A percentile compares a stretch with the other conserved stretches of the same genome.
Evolutionary conservation across 2,113 vertebrate genomes (phyloP).

Genomic region (Phainopepla nitens): DNA sequence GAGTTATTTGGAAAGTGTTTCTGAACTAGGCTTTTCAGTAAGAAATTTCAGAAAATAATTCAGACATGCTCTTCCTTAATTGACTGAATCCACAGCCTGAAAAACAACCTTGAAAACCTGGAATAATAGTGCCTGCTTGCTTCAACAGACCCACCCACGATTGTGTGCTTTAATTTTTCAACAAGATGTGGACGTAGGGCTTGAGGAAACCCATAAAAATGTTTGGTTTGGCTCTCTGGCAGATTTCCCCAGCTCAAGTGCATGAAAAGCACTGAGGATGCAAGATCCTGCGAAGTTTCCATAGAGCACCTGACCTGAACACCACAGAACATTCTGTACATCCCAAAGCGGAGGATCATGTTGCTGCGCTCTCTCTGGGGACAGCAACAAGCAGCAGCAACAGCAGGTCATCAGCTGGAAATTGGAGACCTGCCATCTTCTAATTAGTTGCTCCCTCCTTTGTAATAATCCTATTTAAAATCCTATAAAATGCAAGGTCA

Average conservation of each 20-base stretch:
- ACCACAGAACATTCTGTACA: constrained; percentile 68
- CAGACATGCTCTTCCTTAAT: not conserved
- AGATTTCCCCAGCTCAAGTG: constrained; percentile 36
- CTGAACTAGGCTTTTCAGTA: not conserved
- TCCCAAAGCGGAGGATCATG: not conserved
- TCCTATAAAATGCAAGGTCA: constrained; percentile 10
- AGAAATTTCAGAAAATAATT: not conserved
- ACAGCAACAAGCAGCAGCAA: constrained; percentile 13
- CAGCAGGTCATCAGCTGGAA: constrained; percentile 41
- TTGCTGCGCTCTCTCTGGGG: constrained; percentile 30
- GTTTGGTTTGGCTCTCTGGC: constrained; percentile 72
- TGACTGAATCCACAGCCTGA: not conserved
- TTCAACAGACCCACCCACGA: constrained; percentile 46
- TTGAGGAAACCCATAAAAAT: constrained; percentile 71
- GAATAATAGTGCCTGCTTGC: constrained; percentile 39
- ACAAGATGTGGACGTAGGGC: constrained; percentile 45
- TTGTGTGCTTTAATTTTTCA: constrained; percentile 63
- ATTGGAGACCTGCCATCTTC: constrained; percentile 43
- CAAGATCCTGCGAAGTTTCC: constrained; percentile 58
- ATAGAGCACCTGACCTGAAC: constrained; percentile 18
- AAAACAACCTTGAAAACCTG: constrained; percentile 31
- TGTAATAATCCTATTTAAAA: constrained; percentile 16
- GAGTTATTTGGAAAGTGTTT: not conserved
- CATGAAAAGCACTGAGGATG: constrained; percentile 41
- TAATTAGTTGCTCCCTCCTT: constrained; percentile 52